Evolutionary conservation across 2,113 vertebrate species (phyloP), one percentile per base, ranked within the genome.

Genomic region (Syrrhaptes paradoxus): DNA sequence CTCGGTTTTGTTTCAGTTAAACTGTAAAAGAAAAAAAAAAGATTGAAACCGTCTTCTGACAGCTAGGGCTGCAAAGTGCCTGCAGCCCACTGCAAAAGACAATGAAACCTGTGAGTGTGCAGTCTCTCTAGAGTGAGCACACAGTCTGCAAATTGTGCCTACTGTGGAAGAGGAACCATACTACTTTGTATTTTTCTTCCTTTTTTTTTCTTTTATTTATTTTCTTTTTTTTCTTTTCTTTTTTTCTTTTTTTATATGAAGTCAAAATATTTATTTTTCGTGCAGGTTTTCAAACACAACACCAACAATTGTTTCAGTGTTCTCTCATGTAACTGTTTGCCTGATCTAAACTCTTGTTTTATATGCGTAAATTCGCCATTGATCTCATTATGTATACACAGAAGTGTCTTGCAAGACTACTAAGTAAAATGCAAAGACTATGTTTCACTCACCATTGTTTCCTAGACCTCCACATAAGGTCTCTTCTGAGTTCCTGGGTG

Each of bases 1-100:
- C 90, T 96, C 59, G 87, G 20, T 95, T 95, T 81, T 91, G 28
- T 74, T 94, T 57, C 7, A 18, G 52, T 87, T 84, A 91, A 93
- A 91, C 63, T 90, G 94, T 85, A 86, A 89, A 82, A 58, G 8
- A 67, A 31, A 54, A 83, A 66, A 52, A 54, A 57, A 46, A 79
- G 38, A 83, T 54, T 76, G 67, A 93, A 91, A 92, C 41, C 9
- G 11, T 82, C 17, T 88, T 90, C 61, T 88, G 81, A 75, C 13
- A 65, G 61, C n/a, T 59, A 54, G 26, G 4, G 2, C 57, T 74
- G 38, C 36, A 14, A 71, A 68, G 61, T 78, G 34, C 28, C 31
- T 1, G 2, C 31, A 79, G 28, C 4, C 17, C 17, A 11, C 67
- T 75, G 36, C 26, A 49, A 45, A 63, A 90, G 14, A 49, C 34